Base-by-base conservation (phyloP, 1,140 invertebrate genomes). In the Drosophila yakuba region DNA sequence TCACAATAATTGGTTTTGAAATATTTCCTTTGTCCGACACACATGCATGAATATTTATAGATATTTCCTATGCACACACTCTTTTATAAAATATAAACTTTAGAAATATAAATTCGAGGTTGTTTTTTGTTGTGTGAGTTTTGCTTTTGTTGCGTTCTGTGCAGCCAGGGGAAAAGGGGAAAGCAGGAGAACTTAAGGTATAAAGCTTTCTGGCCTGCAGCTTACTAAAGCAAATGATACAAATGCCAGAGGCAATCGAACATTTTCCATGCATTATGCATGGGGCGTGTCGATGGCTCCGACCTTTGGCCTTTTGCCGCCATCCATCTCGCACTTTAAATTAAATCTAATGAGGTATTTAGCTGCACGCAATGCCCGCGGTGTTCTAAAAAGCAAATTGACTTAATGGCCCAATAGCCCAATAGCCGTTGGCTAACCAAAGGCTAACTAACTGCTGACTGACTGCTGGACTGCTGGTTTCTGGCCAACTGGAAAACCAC, bases 341-440 rank as follows among this genome's bases (percentile, higher is more conserved):
- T 85, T 90, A 90, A 73, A 90, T 64, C 86, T 90, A 90, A 90
- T 90, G 86, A 90, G 86, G 86, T 90, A 90, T 90, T 90, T 85
- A 76, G 78, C 85, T 90, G 80, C 80, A 84, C 77, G 64, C 84
- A 80, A 72, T 62, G 73, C 74, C 68, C 68, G 45, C 68, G 45
- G 78, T 69, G 45, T 83, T 80, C 60, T 83, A 67, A 55, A 55
- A 55, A 86, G 63, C 39, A 86, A 85, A 85, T 80, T 85, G 68
- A 85, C 67, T 79, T 51, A 86, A 78, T 82, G 60, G 66, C 44
- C 39, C 41, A 43, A 28, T 48, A 28, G 66, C 44, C 39, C 41
- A 43, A 28, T 48, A 28, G 35, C 38, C 36, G 36, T 23, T 38
- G 17, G 52, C 52, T 55, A 54, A 47, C 35, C 58, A 35, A 48